Percentiles rank a stretch among this genome's conserved stretches.
phyloP scores from a whole-genome alignment of 2,888 invertebrate genomes.

The Rhagium mordax region DNA sequence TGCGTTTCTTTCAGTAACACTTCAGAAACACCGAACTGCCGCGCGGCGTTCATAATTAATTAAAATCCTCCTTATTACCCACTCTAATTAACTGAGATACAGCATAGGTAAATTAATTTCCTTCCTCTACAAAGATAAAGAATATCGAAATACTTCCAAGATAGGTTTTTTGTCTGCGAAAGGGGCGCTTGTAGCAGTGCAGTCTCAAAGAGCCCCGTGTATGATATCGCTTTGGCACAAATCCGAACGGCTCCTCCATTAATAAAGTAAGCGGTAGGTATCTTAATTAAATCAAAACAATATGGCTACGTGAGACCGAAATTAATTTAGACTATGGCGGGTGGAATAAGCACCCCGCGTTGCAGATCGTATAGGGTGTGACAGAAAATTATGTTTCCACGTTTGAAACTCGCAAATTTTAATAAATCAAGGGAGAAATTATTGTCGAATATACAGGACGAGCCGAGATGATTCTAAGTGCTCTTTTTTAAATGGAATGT shows the following conservation, averaged over 20 bases:
- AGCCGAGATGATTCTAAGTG: too few species aligned
- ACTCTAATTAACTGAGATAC: neutral
- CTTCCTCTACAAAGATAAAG: slow-evolving; percentile 16
- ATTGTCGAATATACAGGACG: too few species aligned
- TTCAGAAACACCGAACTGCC: neutral
- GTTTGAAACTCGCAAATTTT: too few species aligned
- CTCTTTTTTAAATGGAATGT: too few species aligned
- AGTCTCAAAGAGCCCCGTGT: slow-evolving; percentile 13
- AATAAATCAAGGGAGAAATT: too few species aligned
- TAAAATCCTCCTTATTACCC: slow-evolving; percentile 21
- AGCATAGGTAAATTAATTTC: slow-evolving; percentile 19
- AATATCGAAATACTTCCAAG: slow-evolving; percentile 17
- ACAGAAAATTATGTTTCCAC: too few species aligned
- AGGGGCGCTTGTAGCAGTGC: slow-evolving; percentile 3
- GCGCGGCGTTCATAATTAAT: slow-evolving; percentile 14
- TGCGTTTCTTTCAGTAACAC: neutral
- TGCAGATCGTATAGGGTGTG: neutral
- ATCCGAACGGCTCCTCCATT: slow-evolving; percentile 54
- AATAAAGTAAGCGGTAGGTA: slow-evolving; percentile 66
- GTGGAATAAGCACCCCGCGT: neutral
- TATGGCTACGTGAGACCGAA: slow-evolving; percentile 67
- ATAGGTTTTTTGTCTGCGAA: neutral
- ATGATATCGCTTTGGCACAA: slow-evolving; percentile 40
- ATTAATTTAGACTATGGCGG: slow-evolving; percentile 63
- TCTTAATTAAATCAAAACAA: slow-evolving; percentile 70